phyloP scores from a whole-genome alignment of 2,797 vertebrate species.

The Phalanger gymnotis region DNA sequence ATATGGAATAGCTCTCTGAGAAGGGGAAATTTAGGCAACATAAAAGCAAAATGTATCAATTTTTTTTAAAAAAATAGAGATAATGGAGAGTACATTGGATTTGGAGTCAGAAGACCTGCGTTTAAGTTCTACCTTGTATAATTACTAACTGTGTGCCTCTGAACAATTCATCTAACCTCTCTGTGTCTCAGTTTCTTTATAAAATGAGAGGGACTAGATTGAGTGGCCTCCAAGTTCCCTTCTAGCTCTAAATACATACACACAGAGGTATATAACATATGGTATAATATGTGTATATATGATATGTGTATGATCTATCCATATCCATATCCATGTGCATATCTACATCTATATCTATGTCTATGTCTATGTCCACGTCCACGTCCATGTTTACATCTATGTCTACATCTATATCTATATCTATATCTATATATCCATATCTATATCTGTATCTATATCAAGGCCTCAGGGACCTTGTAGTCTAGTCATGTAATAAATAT shows the following conservation, averaged over 20 bases:
- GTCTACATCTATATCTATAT: no score
- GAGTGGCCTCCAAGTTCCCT: neutral
- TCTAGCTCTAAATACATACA: neutral
- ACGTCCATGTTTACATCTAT: no score
- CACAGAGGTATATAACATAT: no score
- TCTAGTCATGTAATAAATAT: neutral
- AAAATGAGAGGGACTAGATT: neutral
- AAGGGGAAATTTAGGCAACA: neutral
- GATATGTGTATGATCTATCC: no score
- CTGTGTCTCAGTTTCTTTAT: neutral
- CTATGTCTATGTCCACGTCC: no score
- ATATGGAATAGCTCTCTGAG: neutral
- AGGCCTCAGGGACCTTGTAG: neutral
- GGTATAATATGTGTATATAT: no score
- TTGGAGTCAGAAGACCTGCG: neutral
- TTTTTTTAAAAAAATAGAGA: neutral
- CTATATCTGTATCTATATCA: neutral
- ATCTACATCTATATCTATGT: no score
- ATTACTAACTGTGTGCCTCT: neutral
- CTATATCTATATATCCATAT: no score
- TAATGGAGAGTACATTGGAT: neutral
- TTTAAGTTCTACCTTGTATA: neutral
- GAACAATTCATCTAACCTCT: neutral
- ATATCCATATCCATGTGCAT: no score
- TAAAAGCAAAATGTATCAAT: neutral